phyloP scores from a whole-genome alignment of 2,113 vertebrate genomes.

The Apodemus sylvaticus region DNA sequence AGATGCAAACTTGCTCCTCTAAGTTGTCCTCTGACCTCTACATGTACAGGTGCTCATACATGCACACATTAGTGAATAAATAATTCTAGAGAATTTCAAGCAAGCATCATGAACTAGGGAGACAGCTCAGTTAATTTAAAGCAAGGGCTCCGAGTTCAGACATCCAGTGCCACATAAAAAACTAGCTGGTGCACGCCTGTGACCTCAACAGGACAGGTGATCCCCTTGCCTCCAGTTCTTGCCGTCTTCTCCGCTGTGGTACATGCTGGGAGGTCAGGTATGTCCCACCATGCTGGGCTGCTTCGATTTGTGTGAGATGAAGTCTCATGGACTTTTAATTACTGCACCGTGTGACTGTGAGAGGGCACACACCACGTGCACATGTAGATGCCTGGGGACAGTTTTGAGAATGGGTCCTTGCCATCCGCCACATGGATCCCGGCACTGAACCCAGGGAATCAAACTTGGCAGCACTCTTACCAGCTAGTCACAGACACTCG shows the following conservation, averaged over 20 bases:
- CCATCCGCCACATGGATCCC: background rate
- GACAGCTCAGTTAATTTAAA: background rate
- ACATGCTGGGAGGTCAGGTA: background rate
- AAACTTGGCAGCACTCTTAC: background rate
- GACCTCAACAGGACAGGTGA: no score
- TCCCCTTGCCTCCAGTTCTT: background rate
- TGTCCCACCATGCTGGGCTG: background rate
- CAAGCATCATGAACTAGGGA: background rate
- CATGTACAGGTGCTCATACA: background rate
- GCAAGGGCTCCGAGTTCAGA: background rate
- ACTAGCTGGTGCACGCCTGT: background rate
- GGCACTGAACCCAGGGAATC: no score
- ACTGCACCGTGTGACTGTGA: background rate
- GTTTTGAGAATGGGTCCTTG: background rate
- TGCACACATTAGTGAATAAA: no score
- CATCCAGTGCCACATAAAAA: background rate
- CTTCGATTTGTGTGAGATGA: background rate
- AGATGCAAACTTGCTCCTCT: background rate
- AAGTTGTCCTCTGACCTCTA: background rate
- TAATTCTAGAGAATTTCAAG: background rate
- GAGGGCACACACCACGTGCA: no score
- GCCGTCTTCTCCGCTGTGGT: background rate
- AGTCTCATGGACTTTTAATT: background rate
- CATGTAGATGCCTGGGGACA: background rate
- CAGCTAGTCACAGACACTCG: background rate